These are phyloP conservation scores for Dione vanillae DNA, from an alignment of 2,888 invertebrate genomes.

Conservation along the genomic window DNA sequence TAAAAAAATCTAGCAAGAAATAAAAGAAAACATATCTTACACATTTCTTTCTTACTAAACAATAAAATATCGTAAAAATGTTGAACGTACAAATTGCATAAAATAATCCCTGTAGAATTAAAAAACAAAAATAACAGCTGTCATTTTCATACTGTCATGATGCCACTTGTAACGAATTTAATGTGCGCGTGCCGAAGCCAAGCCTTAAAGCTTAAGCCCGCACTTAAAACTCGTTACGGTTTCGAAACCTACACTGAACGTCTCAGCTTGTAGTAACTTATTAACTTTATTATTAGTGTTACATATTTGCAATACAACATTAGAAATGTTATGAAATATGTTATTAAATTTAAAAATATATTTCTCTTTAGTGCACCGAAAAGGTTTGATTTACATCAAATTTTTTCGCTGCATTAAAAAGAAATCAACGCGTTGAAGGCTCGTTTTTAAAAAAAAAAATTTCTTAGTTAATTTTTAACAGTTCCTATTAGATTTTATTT, in stretches of 20 bases:
- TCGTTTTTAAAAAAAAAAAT: not conserved
- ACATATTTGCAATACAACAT: too few species aligned
- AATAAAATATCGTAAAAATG: too few species aligned
- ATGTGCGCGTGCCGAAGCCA: conserved; percentile 20
- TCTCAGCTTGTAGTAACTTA: not conserved
- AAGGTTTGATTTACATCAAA: too few species aligned
- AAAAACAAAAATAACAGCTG: conserved; percentile 41
- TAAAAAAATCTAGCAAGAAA: too few species aligned
- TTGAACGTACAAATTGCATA: not conserved
- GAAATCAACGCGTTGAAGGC: conserved; percentile 10
- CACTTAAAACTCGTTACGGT: conserved; percentile 8
- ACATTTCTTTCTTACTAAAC: too few species aligned
- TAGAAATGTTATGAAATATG: too few species aligned
- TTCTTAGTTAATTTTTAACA: too few species aligned
- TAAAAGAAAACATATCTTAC: too few species aligned
- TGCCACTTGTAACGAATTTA: conserved; percentile 33
- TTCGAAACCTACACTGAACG: conserved; percentile 1
- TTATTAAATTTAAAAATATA: too few species aligned
- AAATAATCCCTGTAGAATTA: conserved; percentile 26
- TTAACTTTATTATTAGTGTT: not conserved
- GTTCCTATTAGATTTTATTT: too few species aligned
- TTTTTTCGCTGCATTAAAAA: too few species aligned
- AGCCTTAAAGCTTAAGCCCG: conserved; percentile 15
- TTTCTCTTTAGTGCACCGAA: too few species aligned
- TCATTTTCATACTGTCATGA: conserved; percentile 38